Evolutionary conservation across 2,113 vertebrate species (phyloP).

Genomic region (Perccottus glenii): DNA sequence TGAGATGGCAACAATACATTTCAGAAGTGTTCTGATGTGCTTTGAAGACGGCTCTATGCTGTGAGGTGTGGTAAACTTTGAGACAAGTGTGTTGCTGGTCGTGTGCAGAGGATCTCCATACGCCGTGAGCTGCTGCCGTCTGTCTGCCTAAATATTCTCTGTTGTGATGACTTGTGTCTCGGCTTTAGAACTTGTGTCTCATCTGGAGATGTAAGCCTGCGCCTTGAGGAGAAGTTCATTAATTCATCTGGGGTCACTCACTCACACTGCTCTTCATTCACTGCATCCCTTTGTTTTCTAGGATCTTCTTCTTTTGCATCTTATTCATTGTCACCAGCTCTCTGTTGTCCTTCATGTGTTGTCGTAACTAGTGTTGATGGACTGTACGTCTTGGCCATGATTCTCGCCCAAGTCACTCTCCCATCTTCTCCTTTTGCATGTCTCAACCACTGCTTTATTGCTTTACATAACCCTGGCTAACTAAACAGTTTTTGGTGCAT

Average conservation of each 20-base stretch:
- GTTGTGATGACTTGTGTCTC: conserved; percentile 28
- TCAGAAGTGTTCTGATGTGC: background rate
- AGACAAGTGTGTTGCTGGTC: background rate
- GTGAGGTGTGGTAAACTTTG: background rate
- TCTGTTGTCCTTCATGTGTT: conserved; percentile 1
- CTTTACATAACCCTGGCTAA: conserved; percentile 63
- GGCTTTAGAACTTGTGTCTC: conserved; percentile 30
- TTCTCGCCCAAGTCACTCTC: background rate
- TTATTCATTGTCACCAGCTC: background rate
- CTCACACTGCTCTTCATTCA: background rate
- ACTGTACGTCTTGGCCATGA: background rate
- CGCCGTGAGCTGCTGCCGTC: background rate
- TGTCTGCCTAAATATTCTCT: background rate
- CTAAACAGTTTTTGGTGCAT: conserved; percentile 64
- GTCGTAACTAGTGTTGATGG: background rate
- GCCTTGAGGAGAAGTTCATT: conserved; percentile 28
- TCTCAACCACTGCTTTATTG: conserved; percentile 41
- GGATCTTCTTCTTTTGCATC: conserved; percentile 4
- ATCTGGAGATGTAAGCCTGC: conserved; percentile 9
- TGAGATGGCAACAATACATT: background rate
- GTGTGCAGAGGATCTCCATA: background rate
- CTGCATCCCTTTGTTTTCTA: background rate
- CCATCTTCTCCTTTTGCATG: conserved; percentile 22
- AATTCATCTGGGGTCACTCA: conserved; percentile 30
- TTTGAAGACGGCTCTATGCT: background rate